Evolutionary conservation across 2,113 vertebrate species (phyloP), one percentile per base, ranked within the genome.

Genomic region (Rhinoptilus africanus): DNA sequence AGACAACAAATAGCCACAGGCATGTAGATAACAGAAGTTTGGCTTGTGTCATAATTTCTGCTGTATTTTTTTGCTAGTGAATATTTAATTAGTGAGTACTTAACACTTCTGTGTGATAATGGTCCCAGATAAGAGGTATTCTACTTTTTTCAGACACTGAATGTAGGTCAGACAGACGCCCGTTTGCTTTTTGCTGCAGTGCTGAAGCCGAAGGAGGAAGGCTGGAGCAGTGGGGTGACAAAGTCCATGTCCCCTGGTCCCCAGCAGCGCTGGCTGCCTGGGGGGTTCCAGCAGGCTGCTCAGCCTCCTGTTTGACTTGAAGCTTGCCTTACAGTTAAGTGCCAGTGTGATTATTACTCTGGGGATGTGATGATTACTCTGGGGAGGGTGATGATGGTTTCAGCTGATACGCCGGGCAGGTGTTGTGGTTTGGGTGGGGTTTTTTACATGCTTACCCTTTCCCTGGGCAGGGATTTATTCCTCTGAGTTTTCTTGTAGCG

Each of bases 1-100:
- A 92, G 66, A 64, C 56, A 78, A 51, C 64, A 81, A 63, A 82
- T 91, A 53, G 7, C 24, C 27, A 11, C 47, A 73, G 26, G 27
- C 69, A 15, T 4, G 3, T 48, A 64, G 47, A 54, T 92, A 87
- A 80, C 28, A 35, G 28, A 23, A 63, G 19, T 67, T 81, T 59
- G 73, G 60, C 76, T 56, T 78, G 26, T 71, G 10, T 91, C n/a
- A 47, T 81, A 41, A 78, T 67, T 21, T 64, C 48, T 47, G 62
- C 77, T 89, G 43, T 56, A 26, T 59, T 68, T 97, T 93, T 94
- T 92, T 62, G 51, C 19, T 64, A 39, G 60, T 57, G 94, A 91
- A 64, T 93, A 77, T 91, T 94, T 88, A 80, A 92, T 92, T 84
- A 72, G 43, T 17, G 54, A 85, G 21, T 53, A 85, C 94, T 95